Base-by-base conservation (phyloP, 2,113 vertebrate genomes). In the Amblyornis subalaris region DNA sequence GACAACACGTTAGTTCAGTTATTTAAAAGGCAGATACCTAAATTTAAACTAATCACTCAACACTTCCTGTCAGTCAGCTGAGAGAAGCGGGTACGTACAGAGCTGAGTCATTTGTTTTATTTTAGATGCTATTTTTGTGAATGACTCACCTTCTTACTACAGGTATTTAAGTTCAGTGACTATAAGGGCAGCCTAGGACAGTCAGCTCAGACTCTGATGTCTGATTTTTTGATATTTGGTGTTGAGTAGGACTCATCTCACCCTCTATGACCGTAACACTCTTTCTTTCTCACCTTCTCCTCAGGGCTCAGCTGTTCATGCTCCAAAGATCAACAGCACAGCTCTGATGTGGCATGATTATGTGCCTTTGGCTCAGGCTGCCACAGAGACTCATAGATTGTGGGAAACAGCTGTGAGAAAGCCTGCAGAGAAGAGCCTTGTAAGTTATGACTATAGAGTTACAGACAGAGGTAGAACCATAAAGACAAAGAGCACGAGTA, bases 61-160 rank as follows among this genome's bases (percentile, higher is more conserved):
- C 20, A 35, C 12, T 91, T 94, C 29, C 65, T 82, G 33, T 66
- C 57, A 87, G 73, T 67, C 70, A 74, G 10, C 20, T 72, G 35
- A 53, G 48, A 88, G 48, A 88, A 91, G 35, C 0, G 1, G 33
- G 35, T 38, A 71, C 26, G 36, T 44, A 47, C 9, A 47, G 35
- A 81, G 55, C 35, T 87, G 73, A 90, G 54, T 86, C 6, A 92
- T 51, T 90, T 75, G 75, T 80, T 91, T 83, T 89, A 83, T 73
- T 93, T 95, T 60, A 50, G 25, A 38, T 81, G 35, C 7, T 82
- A n/a, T 85, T 89, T 91, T 42, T 51, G 65, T 40, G 28, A 61
- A 71, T 93, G 82, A 91, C 35, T 93, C 78, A 82, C 20, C 35
- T 81, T 87, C 47, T 82, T 85, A 91, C 10, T 85, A 60, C 61